Percentiles rank a stretch among this genome's conserved stretches.
Evolutionary conservation across 64 coral and sea anemone species (phyloP).

Genomic region (Montipora capricornis): DNA sequence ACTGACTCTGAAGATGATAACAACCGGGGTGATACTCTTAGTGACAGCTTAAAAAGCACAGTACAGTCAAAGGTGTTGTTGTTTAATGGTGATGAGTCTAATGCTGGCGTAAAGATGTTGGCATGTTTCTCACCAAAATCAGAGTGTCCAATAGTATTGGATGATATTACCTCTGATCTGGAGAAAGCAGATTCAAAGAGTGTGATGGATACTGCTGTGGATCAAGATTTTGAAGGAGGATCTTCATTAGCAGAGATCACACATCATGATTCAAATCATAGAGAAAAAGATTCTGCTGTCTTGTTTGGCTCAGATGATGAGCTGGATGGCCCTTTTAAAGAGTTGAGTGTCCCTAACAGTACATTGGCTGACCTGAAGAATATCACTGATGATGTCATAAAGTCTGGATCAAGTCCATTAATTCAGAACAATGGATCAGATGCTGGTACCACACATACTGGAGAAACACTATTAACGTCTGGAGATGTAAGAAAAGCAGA

Average conservation of each 20-base stretch:
- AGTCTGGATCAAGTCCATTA: conserved; percentile 5
- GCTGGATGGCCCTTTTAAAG: not conserved
- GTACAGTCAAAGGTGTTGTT: not conserved
- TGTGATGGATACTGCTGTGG: not conserved
- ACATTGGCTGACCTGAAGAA: not conserved
- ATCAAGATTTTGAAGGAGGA: not conserved
- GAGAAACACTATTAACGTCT: not conserved
- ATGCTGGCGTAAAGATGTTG: conserved; percentile 1
- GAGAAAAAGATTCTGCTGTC: not conserved
- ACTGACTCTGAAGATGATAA: conserved; percentile 46
- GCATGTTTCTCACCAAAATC: not conserved
- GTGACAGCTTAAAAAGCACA: not conserved
- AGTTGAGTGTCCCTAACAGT: not conserved
- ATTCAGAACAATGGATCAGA: not conserved
- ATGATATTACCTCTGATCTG: not conserved
- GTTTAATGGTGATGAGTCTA: not conserved
- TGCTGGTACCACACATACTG: not conserved
- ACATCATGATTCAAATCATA: not conserved
- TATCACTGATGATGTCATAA: not conserved
- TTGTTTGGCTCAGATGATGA: not conserved
- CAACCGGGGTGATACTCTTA: conserved; percentile 17
- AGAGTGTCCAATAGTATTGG: conserved; percentile 42
- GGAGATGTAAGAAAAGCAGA: conserved; percentile 6
- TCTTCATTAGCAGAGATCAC: not conserved
- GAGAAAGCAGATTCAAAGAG: not conserved